Evolutionary conservation across 2,113 vertebrate species (phyloP).

Genomic region (Rhizomys pruinosus): DNA sequence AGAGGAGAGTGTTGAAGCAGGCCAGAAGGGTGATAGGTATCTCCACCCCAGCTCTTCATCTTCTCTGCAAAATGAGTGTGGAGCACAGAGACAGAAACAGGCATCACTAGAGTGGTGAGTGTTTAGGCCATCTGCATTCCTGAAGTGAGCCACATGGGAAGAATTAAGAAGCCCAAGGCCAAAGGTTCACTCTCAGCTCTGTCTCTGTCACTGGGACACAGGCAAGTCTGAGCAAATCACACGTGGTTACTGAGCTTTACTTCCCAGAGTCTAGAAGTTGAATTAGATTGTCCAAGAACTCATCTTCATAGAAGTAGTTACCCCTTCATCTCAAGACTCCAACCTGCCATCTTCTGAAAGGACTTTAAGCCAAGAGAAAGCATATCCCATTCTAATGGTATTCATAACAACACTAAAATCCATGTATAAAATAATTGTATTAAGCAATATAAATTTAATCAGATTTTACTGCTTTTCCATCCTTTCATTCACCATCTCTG

Average conservation of each 20-base stretch:
- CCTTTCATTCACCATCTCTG: conserved; percentile 16
- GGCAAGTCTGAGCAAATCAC: background rate
- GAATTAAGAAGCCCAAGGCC: background rate
- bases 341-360: background rate
- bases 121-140: background rate
- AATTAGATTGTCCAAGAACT: background rate
- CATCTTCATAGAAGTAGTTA: background rate
- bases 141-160: background rate
- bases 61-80: background rate
- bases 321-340: background rate
- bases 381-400: background rate
- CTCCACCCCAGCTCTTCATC: background rate
- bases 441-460: conserved; percentile 20
- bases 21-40: background rate
- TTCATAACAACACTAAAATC: background rate
- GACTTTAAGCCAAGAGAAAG: background rate
- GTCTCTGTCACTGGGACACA: background rate
- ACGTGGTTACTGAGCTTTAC: background rate
- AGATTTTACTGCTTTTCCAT: conserved; percentile 29
- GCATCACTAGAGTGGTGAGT: background rate
- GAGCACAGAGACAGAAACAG: background rate
- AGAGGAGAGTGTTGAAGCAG: background rate
- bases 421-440: background rate
- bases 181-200: background rate
- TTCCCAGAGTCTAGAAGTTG: background rate